Conservation (phyloP, 2,888 invertebrate species). For the Aporophyla nigra region DNA sequence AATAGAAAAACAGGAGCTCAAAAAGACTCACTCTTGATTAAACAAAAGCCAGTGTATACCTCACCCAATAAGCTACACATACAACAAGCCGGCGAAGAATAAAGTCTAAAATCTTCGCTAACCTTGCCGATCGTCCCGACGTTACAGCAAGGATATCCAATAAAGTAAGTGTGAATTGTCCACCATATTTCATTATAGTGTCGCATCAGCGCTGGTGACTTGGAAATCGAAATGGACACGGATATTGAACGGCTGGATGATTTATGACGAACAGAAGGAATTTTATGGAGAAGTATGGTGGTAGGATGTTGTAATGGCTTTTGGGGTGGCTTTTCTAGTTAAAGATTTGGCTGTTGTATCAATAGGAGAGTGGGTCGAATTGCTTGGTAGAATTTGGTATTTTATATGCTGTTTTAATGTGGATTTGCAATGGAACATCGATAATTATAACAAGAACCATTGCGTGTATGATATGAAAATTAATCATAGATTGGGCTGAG, state of each 20-base stretch:
- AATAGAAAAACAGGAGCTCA: not conserved
- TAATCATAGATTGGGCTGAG: not conserved
- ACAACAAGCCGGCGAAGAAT: constrained; percentile 30
- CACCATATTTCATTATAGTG: constrained; percentile 70
- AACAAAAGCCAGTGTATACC: constrained; percentile 18
- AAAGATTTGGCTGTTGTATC: not conserved
- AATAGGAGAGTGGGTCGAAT: not conserved
- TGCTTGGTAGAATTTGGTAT: not conserved
- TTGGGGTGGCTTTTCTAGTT: constrained; percentile 19
- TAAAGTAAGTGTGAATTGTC: constrained; percentile 64
- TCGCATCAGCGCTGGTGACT: constrained; percentile 63
- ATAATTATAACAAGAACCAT: no score
- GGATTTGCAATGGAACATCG: not conserved
- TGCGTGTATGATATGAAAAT: not conserved
- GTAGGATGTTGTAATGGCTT: constrained; percentile 27
- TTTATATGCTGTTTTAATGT: not conserved
- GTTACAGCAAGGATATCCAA: constrained; percentile 59
- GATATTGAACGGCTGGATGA: constrained; percentile 66
- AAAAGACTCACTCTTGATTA: not conserved
- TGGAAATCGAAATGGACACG: constrained; percentile 62
- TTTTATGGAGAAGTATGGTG: constrained; percentile 42
- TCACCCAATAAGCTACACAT: constrained; percentile 21
- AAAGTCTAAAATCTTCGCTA: constrained; percentile 49
- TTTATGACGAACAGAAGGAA: constrained; percentile 52
- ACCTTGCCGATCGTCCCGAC: constrained; percentile 41